A percentile compares a stretch with the other conserved stretches of the same genome.
Evolutionary conservation across 2,888 invertebrate species (phyloP).

Genomic region (Rotaria macrura): DNA sequence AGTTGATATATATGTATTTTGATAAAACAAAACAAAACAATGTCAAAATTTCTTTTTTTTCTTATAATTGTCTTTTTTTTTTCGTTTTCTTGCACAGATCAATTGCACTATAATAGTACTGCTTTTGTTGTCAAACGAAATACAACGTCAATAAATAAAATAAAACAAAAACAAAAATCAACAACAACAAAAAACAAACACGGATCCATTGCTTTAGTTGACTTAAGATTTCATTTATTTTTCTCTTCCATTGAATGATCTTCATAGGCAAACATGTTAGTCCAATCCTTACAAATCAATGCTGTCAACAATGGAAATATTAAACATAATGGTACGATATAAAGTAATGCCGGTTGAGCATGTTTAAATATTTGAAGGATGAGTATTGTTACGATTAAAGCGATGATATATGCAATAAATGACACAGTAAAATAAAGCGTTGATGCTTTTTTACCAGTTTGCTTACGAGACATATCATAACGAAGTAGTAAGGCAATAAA

Average conservation of each 20-base stretch:
- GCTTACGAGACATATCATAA: slow-evolving; percentile 60
- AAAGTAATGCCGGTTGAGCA: slow-evolving; percentile 83
- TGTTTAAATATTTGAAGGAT: slow-evolving; percentile 97
- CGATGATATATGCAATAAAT: slow-evolving; percentile 80
- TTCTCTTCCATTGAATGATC: slow-evolving; percentile 10
- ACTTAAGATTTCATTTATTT: background rate
- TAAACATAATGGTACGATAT: slow-evolving; percentile 72
- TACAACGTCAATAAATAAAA: background rate
- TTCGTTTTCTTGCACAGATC: no score
- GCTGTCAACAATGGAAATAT: slow-evolving; percentile 25
- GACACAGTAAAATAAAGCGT: slow-evolving; percentile 51
- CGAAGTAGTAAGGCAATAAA: slow-evolving; percentile 90
- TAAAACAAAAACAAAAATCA: background rate
- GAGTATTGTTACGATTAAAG: slow-evolving; percentile 80
- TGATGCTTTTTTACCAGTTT: background rate
- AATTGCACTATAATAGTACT: background rate
- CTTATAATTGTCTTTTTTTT: no score
- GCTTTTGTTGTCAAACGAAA: background rate
- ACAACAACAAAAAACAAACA: background rate
- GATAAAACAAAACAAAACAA: background rate
- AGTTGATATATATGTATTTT: background rate
- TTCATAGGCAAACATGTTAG: slow-evolving; percentile 29
- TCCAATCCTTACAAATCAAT: slow-evolving; percentile 23
- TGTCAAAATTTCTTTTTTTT: background rate
- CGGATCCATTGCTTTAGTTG: no score